Conservation (phyloP, 37 sponge, comb jelly and placozoan genomes). For the Cliona cf. orientalis region DNA sequence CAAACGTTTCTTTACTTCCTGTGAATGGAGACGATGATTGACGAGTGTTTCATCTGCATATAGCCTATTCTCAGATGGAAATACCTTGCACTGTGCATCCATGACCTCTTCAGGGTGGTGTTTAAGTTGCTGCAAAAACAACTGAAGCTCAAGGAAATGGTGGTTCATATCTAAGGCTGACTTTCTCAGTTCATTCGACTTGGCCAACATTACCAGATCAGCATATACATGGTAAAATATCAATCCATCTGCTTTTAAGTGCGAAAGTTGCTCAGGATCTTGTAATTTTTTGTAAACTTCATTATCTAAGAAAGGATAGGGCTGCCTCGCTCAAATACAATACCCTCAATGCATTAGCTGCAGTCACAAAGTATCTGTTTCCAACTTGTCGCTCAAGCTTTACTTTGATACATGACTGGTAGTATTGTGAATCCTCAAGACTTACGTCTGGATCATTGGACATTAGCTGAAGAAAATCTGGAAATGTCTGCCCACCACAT, state of each 20-base stretch:
- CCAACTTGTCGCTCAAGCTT: slow-evolving; percentile 44
- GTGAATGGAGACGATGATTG: slow-evolving; percentile 31
- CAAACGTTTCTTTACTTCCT: background rate
- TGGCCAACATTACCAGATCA: slow-evolving; percentile 42
- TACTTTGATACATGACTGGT: background rate
- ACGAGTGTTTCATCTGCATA: slow-evolving; percentile 11
- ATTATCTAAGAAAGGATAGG: slow-evolving; percentile 22
- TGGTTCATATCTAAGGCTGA: slow-evolving; percentile 36
- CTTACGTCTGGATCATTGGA: background rate
- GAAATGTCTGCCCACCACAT: slow-evolving; percentile 21
- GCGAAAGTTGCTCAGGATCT: background rate
- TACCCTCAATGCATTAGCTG: slow-evolving; percentile 35
- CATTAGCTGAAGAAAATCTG: slow-evolving; percentile 16
- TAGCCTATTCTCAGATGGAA: slow-evolving; percentile 37
- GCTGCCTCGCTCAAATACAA: slow-evolving; percentile 31
- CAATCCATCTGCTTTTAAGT: slow-evolving; percentile 31
- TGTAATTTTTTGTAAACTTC: slow-evolving; percentile 32
- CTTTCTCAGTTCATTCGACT: slow-evolving; percentile 38
- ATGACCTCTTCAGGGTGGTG: slow-evolving; percentile 9
- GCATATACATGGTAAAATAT: slow-evolving; percentile 55
- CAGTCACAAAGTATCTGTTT: slow-evolving; percentile 52
- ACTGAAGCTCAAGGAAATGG: slow-evolving; percentile 38
- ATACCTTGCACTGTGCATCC: slow-evolving; percentile 13
- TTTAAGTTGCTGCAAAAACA: slow-evolving; percentile 39
- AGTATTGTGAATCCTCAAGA: slow-evolving; percentile 10